Evolutionary conservation across 1,140 invertebrate genomes (phyloP), one percentile per base, ranked within the genome.

Genomic region (Ips typographus): DNA sequence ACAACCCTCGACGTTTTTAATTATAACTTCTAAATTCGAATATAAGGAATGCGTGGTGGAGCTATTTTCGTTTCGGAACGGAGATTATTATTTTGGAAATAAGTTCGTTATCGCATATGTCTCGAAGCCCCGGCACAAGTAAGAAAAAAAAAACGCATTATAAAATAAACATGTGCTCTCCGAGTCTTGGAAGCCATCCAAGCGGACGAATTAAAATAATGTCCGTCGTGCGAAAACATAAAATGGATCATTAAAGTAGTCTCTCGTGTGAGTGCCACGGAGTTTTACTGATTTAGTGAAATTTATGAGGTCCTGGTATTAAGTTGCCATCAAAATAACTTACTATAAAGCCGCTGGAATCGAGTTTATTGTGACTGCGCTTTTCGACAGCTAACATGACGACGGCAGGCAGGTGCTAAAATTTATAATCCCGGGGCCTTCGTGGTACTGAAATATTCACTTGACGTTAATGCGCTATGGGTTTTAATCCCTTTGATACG

Each of bases 211-310:
- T 79, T 79, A 79, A 79, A 80, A 80, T 80, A 78, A 80, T 79
- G 76, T 80, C 76, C 72, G 76, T 78, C 79, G 78, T 77, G 78
- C 79, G 74, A 77, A 79, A 78, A 77, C 78, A 80, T 80, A 80
- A 80, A 80, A 78, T 73, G 78, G 75, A 78, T 77, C 77, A 79
- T 79, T 78, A 80, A 80, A 79, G 74, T 77, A 77, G 75, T 76
- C 77, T 73, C 76, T 76, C 75, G 74, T 77, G 68, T 75, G 74
- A 74, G 72, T 75, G 74, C 73, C 74, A 75, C 71, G 40, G 65
- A 74, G 68, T 73, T 74, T 75, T 76, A 76, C 74, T 73, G 71
- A 74, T 74, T 75, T 73, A 74, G 62, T 58, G 65, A 71, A 75
- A 75, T 75, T 75, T 75, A 75, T 75, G 73, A 64, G 63, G 65